phyloP scores from a whole-genome alignment of 2,113 vertebrate genomes.

The Elanus axillaris region DNA sequence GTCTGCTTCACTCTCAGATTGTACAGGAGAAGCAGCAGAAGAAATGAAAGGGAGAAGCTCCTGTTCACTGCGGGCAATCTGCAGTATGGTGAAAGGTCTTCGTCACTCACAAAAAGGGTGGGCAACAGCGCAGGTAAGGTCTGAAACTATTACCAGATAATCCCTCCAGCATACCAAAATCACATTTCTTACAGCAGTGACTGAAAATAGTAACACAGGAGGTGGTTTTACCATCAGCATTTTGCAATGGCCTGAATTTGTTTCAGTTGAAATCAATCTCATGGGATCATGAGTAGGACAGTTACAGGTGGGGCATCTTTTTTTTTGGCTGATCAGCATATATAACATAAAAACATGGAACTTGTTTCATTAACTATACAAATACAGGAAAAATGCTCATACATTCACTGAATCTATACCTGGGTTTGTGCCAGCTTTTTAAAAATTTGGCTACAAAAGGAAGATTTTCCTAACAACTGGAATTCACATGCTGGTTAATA shows the following conservation, averaged over 20 bases:
- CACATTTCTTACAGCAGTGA: fast-evolving
- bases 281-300: fast-evolving
- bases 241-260: not conserved
- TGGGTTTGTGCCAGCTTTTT: not conserved
- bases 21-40: not conserved
- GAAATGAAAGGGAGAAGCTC: not conserved
- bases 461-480: not conserved
- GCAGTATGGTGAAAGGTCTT: not conserved
- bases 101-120: not conserved
- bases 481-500: not conserved
- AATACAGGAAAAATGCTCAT: not conserved
- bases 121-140: not conserved
- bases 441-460: not conserved
- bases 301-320: not conserved
- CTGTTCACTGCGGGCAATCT: not conserved
- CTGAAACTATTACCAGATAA: not conserved
- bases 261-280: not conserved
- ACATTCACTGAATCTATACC: not conserved
- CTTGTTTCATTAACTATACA: not conserved
- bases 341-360: not conserved
- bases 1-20: not conserved
- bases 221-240: not conserved
- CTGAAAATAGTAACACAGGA: not conserved
- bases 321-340: not conserved
- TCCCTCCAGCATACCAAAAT: not conserved